A percentile compares a stretch with the other conserved stretches of the same genome.
Conservation (phyloP, 2,888 invertebrate species). For the Lasius platythorax region DNA sequence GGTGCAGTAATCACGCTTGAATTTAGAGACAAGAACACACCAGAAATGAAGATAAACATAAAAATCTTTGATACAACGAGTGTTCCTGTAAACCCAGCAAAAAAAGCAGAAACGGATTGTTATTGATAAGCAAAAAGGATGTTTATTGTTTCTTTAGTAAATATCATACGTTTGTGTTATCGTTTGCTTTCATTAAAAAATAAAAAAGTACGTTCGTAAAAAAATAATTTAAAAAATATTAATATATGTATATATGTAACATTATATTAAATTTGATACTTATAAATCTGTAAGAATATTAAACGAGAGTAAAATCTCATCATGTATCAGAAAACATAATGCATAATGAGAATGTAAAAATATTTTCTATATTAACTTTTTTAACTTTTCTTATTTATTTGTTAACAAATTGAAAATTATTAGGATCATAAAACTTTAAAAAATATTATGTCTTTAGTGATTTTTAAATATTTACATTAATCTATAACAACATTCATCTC, state of each 20-base stretch:
- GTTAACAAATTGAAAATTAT: background rate
- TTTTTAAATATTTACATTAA: slow-evolving; percentile 25
- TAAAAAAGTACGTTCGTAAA: background rate
- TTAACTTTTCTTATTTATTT: background rate
- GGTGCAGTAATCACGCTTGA: slow-evolving; percentile 16
- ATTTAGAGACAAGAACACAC: slow-evolving; percentile 37
- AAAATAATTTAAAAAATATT: background rate
- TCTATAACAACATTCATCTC: background rate
- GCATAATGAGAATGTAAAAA: background rate
- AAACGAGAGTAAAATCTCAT: background rate
- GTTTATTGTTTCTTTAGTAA: slow-evolving; percentile 41
- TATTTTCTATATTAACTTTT: background rate
- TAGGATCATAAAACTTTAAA: no score
- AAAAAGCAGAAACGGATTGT: slow-evolving; percentile 48
- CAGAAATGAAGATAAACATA: slow-evolving; percentile 24
- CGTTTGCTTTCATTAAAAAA: background rate
- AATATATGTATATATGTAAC: background rate
- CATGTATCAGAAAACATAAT: background rate
- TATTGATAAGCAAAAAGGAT: slow-evolving; percentile 36
- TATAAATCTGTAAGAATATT: background rate
- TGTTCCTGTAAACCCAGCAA: slow-evolving; percentile 44
- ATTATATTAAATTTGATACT: background rate
- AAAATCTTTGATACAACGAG: slow-evolving; percentile 31
- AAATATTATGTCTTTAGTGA: background rate
- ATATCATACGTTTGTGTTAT: slow-evolving; percentile 12